These are phyloP conservation scores for Lysandra coridon DNA, from an alignment of 2,888 invertebrate genomes.

Conservation along the genomic window DNA sequence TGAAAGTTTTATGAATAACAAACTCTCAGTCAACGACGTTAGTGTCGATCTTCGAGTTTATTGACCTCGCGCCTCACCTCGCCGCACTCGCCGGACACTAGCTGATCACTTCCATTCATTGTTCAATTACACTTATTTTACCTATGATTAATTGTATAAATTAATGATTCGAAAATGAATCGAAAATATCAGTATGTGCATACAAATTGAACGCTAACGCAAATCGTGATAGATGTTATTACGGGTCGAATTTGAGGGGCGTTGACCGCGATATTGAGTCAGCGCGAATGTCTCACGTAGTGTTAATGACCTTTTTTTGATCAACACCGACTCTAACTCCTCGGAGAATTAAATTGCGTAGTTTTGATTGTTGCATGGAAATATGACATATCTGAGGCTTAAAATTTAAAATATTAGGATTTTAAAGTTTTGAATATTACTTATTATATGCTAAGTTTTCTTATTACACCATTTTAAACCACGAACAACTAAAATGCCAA, in stretches of 20 bases:
- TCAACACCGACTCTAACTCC: constrained; percentile 59
- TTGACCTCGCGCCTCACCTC: constrained; percentile 50
- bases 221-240: constrained; percentile 40
- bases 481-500: not conserved
- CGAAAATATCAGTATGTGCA: constrained; percentile 17
- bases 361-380: not conserved
- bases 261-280: constrained; percentile 77
- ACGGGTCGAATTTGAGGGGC: constrained; percentile 65
- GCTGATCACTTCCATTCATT: constrained; percentile 48
- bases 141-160: constrained; percentile 6
- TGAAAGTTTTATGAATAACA: constrained; percentile 49
- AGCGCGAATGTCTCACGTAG: constrained; percentile 78
- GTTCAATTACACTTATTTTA: constrained; percentile 39
- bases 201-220: constrained; percentile 24
- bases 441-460: not conserved
- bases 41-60: constrained; percentile 52
- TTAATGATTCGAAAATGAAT: not conserved
- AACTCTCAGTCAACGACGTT: constrained; percentile 50
- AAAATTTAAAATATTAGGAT: not conserved
- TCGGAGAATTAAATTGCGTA: constrained; percentile 33
- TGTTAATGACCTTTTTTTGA: constrained; percentile 78
- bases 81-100: constrained; percentile 47
- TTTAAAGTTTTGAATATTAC: not conserved
- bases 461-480: not conserved
- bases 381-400: not conserved